Base-by-base conservation (phyloP, 2,113 vertebrate genomes). In the Protobothrops mucrosquamatus region DNA sequence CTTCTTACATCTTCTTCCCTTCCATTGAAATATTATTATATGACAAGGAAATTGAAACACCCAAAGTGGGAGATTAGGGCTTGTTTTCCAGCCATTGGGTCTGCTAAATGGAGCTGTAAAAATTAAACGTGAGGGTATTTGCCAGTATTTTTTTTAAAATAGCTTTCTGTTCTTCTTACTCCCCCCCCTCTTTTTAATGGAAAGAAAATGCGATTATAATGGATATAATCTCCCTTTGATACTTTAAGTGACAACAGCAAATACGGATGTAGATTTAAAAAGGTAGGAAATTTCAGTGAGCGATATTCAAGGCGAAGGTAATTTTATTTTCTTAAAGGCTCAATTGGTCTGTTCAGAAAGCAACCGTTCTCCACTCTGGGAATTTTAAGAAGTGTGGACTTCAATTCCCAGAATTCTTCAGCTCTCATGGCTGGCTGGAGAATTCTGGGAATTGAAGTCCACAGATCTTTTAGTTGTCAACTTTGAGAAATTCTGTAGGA, bases 201-300 rank as follows among this genome's bases (percentile, higher is more conserved):
- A 93, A 51, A 93, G 85, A 85, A 95, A 95, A 96, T 96, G 22
- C 57, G 90, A 94, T 90, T 92, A 15, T 85, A 96, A 96, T 95
- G 91, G 93, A 89, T 94, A 93, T 94, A 92, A 87, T 94, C 87
- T 93, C 0, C 0, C 94, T 95, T 56, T 93, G 91, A 0, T 85
- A 93, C 95, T 0, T 85, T 85, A 95, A 22, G 91, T 94, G 95
- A 94, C 87, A 89, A 87, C 92, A 92, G 87, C 3, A 2, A 61
- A 90, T 93, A 61, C 59, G 52, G 46, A 88, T 54, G 91, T 88
- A 95, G 51, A 92, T 85, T 23, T 89, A 92, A 89, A 18, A 81
- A 74, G 89, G n/a, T 23, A 46, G 85, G 61, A 87, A 91, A 94
- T 64, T 93, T 94, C 91, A 86, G 39, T 0, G 92, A 94, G 93